Evolutionary conservation across 53 echinoderm and acorn worm genomes (phyloP).

Genomic region (Temnopleurus reevesii): DNA sequence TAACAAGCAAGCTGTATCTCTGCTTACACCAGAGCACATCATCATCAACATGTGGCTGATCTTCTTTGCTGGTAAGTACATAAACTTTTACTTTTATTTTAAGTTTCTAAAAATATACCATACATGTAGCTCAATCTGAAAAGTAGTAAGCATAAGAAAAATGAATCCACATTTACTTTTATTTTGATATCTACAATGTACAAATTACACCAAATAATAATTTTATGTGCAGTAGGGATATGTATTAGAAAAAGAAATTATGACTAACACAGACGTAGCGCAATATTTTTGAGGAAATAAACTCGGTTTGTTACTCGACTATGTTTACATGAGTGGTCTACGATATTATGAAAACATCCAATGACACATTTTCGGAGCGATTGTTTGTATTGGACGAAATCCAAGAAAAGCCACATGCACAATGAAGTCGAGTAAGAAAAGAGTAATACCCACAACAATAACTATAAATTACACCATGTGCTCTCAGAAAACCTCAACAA

Average conservation of each 20-base stretch:
- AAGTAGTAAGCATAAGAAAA: too few species aligned
- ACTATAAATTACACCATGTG: neutral
- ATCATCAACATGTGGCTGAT: slow-evolving; percentile 99
- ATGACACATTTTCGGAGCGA: neutral
- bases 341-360: neutral
- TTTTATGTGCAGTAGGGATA: too few species aligned
- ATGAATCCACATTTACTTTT: too few species aligned
- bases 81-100: too few species aligned
- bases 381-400: slow-evolving; percentile 5
- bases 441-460: neutral
- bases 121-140: too few species aligned
- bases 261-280: too few species aligned
- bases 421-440: neutral
- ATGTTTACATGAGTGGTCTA: neutral
- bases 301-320: too few species aligned
- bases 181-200: too few species aligned
- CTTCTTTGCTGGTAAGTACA: slow-evolving; percentile 94
- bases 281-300: too few species aligned
- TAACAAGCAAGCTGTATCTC: slow-evolving; percentile 77
- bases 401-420: neutral
- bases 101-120: too few species aligned
- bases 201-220: too few species aligned
- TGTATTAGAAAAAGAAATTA: too few species aligned
- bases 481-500: neutral
- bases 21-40: slow-evolving; percentile 93